These are phyloP conservation scores for Megaptera novaeangliae DNA, from an alignment of 2,113 vertebrate species.

Conservation along the genomic window DNA sequence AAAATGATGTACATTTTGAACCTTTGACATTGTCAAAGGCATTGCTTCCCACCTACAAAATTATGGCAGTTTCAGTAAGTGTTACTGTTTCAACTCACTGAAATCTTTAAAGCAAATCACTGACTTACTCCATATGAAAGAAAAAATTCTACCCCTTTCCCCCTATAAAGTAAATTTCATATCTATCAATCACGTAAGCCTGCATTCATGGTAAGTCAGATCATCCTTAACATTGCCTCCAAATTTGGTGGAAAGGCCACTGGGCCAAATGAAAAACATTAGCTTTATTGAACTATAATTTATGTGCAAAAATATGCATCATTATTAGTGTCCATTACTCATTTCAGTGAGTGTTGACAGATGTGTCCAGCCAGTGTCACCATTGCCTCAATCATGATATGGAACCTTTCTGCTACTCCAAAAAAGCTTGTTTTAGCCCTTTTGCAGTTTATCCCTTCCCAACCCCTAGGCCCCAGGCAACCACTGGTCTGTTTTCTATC, in stretches of 20 bases:
- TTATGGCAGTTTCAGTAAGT: background rate
- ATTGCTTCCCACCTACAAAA: background rate
- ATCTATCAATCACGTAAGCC: background rate
- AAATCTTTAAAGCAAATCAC: background rate
- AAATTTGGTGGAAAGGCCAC: background rate
- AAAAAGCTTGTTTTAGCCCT: rapidly evolving
- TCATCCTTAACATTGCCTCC: background rate
- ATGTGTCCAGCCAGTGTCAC: background rate
- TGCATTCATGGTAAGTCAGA: background rate
- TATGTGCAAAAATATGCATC: background rate
- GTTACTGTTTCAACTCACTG: background rate
- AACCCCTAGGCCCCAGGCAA: background rate
- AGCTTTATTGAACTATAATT: background rate
- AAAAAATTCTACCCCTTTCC: background rate
- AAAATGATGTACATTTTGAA: slow-evolving; percentile 29
- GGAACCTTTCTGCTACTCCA: background rate
- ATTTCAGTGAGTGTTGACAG: background rate
- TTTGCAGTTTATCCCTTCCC: background rate
- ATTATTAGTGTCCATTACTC: background rate
- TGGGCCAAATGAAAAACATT: background rate
- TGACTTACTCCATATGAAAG: background rate
- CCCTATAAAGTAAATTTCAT: background rate
- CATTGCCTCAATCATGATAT: too few relatives aligned
- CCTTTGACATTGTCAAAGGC: background rate
- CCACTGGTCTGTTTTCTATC: background rate